These are phyloP conservation scores for Deilephila porcellus DNA, from an alignment of 2,888 invertebrate species.

Conservation along the genomic window DNA sequence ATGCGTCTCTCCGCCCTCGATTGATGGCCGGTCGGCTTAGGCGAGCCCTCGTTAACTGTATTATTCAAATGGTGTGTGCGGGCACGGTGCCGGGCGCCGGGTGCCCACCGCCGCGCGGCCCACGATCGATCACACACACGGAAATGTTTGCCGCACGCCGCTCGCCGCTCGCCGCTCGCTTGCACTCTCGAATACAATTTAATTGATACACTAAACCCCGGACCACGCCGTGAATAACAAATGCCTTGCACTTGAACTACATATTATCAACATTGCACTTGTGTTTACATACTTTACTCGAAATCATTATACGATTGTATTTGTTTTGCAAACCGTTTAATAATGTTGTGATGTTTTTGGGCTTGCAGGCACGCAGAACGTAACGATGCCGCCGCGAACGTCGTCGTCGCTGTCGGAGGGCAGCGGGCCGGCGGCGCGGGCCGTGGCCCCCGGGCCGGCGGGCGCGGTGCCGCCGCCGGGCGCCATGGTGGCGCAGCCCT, in stretches of 20 bases:
- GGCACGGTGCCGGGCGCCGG: slow-evolving; percentile 41
- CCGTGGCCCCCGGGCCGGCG: slow-evolving; percentile 60
- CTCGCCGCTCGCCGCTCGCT: slow-evolving; percentile 41
- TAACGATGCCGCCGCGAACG: slow-evolving; percentile 98
- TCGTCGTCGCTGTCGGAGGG: slow-evolving; percentile 90
- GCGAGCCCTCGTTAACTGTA: slow-evolving; percentile 75
- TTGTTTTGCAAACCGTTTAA: not conserved
- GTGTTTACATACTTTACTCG: slow-evolving; percentile 26
- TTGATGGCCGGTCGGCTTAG: slow-evolving; percentile 75
- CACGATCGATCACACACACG: slow-evolving; percentile 67
- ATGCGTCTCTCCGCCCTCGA: slow-evolving; percentile 78
- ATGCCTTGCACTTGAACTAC: slow-evolving; percentile 27
- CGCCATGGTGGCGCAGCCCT: slow-evolving; percentile 75
- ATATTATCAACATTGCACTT: slow-evolving; percentile 29
- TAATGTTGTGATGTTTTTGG: not conserved
- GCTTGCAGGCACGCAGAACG: slow-evolving; percentile 93
- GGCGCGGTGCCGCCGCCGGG: slow-evolving; percentile 71
- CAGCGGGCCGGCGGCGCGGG: slow-evolving; percentile 73
- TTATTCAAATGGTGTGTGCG: slow-evolving; percentile 77
- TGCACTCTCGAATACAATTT: slow-evolving; percentile 62
- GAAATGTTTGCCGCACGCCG: slow-evolving; percentile 28
- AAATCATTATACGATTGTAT: not conserved
- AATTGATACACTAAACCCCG: slow-evolving; percentile 54
- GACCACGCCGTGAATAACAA: slow-evolving; percentile 49
- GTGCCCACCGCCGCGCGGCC: slow-evolving; percentile 31